These are phyloP conservation scores for Aegithalos caudatus DNA, from an alignment of 2,113 vertebrate species.

Conservation along the genomic window DNA sequence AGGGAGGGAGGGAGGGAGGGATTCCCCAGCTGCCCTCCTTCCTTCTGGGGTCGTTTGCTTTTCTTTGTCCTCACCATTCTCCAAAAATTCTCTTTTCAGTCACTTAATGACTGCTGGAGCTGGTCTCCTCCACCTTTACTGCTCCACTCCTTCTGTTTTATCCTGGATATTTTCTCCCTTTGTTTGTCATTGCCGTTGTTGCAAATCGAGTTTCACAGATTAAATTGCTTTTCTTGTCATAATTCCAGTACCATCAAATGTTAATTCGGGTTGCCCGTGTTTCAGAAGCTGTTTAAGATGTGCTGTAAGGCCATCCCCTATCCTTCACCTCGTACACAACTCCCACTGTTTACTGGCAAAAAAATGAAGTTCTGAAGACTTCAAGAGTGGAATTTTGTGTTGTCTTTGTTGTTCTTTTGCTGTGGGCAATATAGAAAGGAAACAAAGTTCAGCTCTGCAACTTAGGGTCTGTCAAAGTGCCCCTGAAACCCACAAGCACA, in stretches of 20 bases:
- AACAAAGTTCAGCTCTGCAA: neutral
- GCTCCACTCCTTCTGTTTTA: neutral
- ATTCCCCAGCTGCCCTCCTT: neutral
- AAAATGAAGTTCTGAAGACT: neutral
- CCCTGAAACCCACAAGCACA: neutral
- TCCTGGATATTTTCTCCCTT: neutral
- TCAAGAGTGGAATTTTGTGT: neutral
- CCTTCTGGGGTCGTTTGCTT: neutral
- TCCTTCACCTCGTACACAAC: neutral
- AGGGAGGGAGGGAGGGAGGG: neutral
- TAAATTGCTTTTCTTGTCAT: conserved; percentile 20
- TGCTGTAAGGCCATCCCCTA: neutral
- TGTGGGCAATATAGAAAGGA: neutral
- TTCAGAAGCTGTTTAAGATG: conserved; percentile 17
- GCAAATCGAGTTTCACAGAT: conserved; percentile 28
- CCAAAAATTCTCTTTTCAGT: neutral
- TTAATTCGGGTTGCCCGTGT: conserved; percentile 37
- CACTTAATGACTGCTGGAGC: neutral
- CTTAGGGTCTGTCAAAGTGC: neutral
- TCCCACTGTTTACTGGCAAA: neutral
- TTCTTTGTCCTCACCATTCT: neutral
- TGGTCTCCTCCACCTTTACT: neutral
- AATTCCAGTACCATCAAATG: conserved; percentile 1
- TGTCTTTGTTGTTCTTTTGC: neutral
- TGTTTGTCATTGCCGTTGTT: neutral